Percentiles rank a stretch among this genome's conserved stretches.
These are phyloP conservation scores for Thecocarcelia acutangulata DNA, from an alignment of 2,888 invertebrate species.

Conservation along the genomic window DNA sequence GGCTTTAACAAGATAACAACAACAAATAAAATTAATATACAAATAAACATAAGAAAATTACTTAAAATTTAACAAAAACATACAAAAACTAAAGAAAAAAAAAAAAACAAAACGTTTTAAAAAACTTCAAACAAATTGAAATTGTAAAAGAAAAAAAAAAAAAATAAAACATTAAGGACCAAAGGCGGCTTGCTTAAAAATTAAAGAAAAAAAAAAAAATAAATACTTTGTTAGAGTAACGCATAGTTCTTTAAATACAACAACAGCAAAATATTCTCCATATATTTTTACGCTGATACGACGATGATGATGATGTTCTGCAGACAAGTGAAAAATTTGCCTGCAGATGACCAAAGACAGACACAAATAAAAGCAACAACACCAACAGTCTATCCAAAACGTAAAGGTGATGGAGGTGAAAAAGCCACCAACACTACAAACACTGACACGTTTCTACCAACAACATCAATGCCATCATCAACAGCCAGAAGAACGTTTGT, in stretches of 20 bases:
- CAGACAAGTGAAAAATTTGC: conserved; percentile 71
- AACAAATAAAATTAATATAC: conserved; percentile 63
- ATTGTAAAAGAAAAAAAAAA: conserved; percentile 51
- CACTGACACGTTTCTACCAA: conserved; percentile 13
- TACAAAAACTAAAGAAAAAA: conserved; percentile 32
- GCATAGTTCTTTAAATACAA: conserved; percentile 58
- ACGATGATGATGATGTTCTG: conserved; percentile 71
- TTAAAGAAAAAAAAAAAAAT: conserved; percentile 24
- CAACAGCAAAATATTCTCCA: conserved; percentile 22
- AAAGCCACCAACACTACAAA: conserved; percentile 53
- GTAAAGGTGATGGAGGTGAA: conserved; percentile 67
- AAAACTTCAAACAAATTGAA: conserved; percentile 57
- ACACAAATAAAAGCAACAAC: conserved; percentile 52
- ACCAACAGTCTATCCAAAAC: conserved; percentile 33
- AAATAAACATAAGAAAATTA: conserved; percentile 63
- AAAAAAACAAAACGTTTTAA: conserved; percentile 7
- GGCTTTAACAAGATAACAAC: conserved; percentile 59
- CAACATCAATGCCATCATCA: conserved; percentile 32
- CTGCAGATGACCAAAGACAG: conserved; percentile 70
- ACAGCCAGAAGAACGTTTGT: neutral
- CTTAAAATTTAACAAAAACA: conserved; percentile 64
- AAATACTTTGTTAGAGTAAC: conserved; percentile 52
- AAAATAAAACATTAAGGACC: conserved; percentile 42
- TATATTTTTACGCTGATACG: conserved; percentile 57
- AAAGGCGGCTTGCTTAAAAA: conserved; percentile 59